These are phyloP conservation scores for Disparrhopalites patrizii DNA, from an alignment of 2,888 invertebrate species.

Conservation along the genomic window DNA sequence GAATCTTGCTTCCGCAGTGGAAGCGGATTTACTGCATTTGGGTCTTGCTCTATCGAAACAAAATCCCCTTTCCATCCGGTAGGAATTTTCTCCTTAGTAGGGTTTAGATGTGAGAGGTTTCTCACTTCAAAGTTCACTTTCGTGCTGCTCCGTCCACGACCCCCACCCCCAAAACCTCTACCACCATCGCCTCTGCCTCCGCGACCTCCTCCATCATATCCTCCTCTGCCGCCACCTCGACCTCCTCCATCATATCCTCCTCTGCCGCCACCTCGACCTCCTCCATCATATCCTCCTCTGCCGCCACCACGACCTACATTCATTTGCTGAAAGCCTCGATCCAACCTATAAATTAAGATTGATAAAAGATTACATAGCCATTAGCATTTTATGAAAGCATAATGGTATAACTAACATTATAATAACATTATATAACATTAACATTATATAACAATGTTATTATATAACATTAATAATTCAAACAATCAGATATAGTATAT, in stretches of 20 bases:
- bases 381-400: no score
- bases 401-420: no score
- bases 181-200: conserved; percentile 11
- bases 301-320: background rate
- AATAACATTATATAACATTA: no score
- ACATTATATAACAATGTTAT: no score
- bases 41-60: background rate
- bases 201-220: background rate
- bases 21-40: background rate
- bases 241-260: background rate
- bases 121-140: background rate
- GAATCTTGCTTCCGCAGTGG: background rate
- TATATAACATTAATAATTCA: no score
- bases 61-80: background rate
- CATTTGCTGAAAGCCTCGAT: no score
- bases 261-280: conserved; percentile 8
- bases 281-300: background rate
- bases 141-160: conserved; percentile 1
- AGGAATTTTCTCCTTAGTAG: background rate
- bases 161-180: conserved; percentile 4
- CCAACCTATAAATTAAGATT: no score
- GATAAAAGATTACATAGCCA: no score
- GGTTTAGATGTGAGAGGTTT: background rate
- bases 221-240: conserved; percentile 1
- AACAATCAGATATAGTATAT: no score